Percentiles rank a stretch among this genome's conserved stretches.
phyloP scores from a whole-genome alignment of 2,888 invertebrate species.

The Rhamphomyia laevipes region DNA sequence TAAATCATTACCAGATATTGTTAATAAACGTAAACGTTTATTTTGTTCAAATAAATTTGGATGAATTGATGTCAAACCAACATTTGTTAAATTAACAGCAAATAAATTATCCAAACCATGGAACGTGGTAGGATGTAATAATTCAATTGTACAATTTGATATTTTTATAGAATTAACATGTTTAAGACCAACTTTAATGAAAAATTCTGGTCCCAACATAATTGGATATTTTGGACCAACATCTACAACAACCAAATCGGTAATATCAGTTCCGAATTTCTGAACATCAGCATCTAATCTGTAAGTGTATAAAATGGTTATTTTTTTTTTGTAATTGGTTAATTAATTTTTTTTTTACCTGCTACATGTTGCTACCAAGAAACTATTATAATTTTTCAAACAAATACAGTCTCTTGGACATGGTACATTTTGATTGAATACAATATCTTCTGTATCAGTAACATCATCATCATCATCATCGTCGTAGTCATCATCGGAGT shows the following conservation, averaged over 20 bases:
- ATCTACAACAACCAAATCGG: slow-evolving; percentile 53
- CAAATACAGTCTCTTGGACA: slow-evolving; percentile 55
- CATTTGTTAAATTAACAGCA: slow-evolving; percentile 56
- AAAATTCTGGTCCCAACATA: slow-evolving; percentile 47
- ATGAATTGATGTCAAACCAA: slow-evolving; percentile 52
- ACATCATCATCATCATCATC: slow-evolving; percentile 26
- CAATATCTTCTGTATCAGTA: slow-evolving; percentile 29
- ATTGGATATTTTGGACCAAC: slow-evolving; percentile 47
- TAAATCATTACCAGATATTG: slow-evolving; percentile 54
- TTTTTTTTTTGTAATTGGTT: background rate
- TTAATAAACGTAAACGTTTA: slow-evolving; percentile 51
- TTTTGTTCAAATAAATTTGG: slow-evolving; percentile 59
- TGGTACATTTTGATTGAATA: slow-evolving; percentile 36
- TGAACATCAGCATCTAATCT: slow-evolving; percentile 51
- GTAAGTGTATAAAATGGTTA: background rate
- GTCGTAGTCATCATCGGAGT: slow-evolving; percentile 12
- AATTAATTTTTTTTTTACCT: slow-evolving; percentile 28
- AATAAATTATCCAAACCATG: slow-evolving; percentile 53
- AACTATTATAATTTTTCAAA: slow-evolving; percentile 45
- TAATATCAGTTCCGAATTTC: slow-evolving; percentile 53
- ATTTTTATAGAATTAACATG: slow-evolving; percentile 56
- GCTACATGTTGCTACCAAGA: slow-evolving; percentile 53
- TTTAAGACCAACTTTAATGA: slow-evolving; percentile 50
- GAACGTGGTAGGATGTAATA: slow-evolving; percentile 57
- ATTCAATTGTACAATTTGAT: slow-evolving; percentile 53